Conservation (phyloP, 2,797 vertebrate genomes). For the Falco columbarius region DNA sequence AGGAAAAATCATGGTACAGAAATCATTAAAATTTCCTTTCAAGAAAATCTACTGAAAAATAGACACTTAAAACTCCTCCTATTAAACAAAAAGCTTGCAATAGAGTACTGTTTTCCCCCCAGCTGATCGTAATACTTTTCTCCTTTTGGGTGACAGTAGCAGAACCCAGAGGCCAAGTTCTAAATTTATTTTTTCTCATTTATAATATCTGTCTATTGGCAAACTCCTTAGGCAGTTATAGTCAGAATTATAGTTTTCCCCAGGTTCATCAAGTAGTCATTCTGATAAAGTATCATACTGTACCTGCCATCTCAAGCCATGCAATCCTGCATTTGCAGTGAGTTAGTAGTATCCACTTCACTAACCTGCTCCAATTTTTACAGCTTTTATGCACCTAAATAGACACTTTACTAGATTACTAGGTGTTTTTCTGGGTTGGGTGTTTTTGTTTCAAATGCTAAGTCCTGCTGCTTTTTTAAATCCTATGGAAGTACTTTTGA, state of each 20-base stretch:
- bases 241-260: conserved; percentile 11
- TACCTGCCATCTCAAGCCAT: background rate
- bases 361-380: background rate
- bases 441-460: background rate
- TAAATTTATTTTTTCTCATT: background rate
- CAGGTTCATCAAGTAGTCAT: background rate
- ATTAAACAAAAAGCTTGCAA: background rate
- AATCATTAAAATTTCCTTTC: background rate
- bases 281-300: background rate
- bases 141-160: background rate
- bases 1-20: background rate
- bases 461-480: background rate
- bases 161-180: conserved; percentile 20
- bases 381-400: background rate
- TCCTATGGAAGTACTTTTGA: background rate
- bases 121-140: background rate
- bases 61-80: background rate
- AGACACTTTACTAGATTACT: background rate
- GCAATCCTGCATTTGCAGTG: background rate
- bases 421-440: background rate
- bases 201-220: background rate
- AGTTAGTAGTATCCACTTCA: background rate
- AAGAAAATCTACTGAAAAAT: background rate
- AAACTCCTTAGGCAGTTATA: background rate
- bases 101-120: background rate